A percentile compares a stretch with the other conserved stretches of the same genome.
These are phyloP conservation scores for Ctenicera cuprea DNA, from an alignment of 2,888 invertebrate species.

Conservation along the genomic window DNA sequence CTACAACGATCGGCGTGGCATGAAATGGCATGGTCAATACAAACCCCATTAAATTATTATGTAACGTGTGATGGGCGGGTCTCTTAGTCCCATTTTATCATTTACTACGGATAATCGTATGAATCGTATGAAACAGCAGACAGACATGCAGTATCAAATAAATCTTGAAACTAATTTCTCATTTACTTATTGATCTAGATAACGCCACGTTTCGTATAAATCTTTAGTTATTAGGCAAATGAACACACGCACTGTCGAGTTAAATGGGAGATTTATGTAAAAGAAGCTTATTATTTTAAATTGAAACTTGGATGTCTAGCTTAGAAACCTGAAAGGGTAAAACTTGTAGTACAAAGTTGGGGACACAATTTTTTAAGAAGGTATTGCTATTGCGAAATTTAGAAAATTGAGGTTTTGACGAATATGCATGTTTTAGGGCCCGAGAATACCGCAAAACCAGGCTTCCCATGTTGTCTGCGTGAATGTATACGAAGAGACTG, in stretches of 20 bases:
- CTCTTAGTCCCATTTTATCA: constrained; percentile 4
- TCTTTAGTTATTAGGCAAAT: constrained; percentile 10
- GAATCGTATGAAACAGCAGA: not conserved
- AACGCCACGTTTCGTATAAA: constrained; percentile 10
- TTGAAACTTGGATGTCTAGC: no score
- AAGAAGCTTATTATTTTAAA: not conserved
- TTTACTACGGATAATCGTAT: not conserved
- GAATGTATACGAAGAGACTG: no score
- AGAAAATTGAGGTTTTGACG: no score
- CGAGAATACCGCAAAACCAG: no score
- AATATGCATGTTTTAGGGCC: no score
- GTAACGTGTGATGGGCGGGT: constrained; percentile 2
- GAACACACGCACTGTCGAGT: not conserved
- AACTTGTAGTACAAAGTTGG: no score
- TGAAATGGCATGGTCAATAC: constrained; percentile 19
- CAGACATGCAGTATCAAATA: constrained; percentile 9
- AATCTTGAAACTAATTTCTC: constrained; percentile 20
- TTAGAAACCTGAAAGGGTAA: no score
- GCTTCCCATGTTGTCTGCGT: no score
- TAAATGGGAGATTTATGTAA: not conserved
- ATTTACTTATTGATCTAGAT: constrained; percentile 31
- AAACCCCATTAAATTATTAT: constrained; percentile 11
- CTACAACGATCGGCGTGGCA: not conserved
- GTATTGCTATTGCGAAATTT: no score
- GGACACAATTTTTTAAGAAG: no score